phyloP scores from a whole-genome alignment of 1,140 invertebrate genomes.

The Papilio polyxenes region DNA sequence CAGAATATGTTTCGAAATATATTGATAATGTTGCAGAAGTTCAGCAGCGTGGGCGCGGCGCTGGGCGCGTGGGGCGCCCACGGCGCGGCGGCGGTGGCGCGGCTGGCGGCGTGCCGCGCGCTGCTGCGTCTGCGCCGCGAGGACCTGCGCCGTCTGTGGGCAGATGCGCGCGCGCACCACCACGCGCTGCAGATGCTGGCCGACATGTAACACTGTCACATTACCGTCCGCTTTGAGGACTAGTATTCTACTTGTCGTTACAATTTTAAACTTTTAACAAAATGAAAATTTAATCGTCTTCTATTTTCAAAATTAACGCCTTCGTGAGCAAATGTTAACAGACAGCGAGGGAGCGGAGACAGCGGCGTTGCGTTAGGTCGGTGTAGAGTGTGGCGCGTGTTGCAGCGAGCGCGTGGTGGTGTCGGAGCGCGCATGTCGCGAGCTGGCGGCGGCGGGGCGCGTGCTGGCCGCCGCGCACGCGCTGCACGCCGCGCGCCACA shows the following conservation, averaged over 20 bases:
- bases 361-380: too few relatives aligned
- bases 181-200: constrained; percentile 92
- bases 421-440: constrained; percentile 88
- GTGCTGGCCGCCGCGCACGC: constrained; percentile 93
- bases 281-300: too few relatives aligned
- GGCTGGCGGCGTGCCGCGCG: constrained; percentile 94
- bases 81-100: constrained; percentile 92
- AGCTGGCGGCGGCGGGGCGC: constrained; percentile 87
- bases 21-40: constrained; percentile 82
- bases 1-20: too few relatives aligned
- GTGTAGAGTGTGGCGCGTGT: constrained; percentile 13
- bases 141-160: constrained; percentile 95
- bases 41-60: constrained; percentile 88
- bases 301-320: too few relatives aligned
- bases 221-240: too few relatives aligned
- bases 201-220: constrained; percentile 86
- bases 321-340: too few relatives aligned
- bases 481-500: constrained; percentile 85
- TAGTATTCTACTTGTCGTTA: too few relatives aligned
- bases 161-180: constrained; percentile 96
- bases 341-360: too few relatives aligned
- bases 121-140: constrained; percentile 94
- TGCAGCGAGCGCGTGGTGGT: constrained; percentile 88
- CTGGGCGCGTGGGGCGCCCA: constrained; percentile 90
- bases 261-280: too few relatives aligned